Conservation (phyloP, 2,888 invertebrate species). For the Norana najaformis region DNA sequence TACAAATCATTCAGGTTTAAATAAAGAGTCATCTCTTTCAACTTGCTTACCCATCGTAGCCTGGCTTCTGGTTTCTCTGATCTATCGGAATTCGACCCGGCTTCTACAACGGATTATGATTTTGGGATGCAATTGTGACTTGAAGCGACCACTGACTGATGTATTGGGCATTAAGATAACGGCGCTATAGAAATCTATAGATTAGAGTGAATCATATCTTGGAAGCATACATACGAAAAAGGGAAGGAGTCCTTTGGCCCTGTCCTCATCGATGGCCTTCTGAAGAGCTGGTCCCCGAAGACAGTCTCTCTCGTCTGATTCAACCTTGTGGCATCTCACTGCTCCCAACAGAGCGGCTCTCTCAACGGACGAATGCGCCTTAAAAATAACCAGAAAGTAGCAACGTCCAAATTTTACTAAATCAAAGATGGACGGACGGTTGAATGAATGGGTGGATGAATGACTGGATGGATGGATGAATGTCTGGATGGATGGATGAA, state of each 20-base stretch:
- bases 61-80: no score
- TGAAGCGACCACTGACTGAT: no score
- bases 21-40: no score
- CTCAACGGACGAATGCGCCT: constrained; percentile 63
- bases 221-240: constrained; percentile 55
- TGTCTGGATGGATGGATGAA: no score
- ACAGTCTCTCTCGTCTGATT: constrained; percentile 50
- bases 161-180: no score
- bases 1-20: no score
- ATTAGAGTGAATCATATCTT: no score
- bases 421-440: neutral
- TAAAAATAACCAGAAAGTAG: neutral
- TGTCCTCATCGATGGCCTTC: constrained; percentile 54
- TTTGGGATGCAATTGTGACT: no score
- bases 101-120: no score
- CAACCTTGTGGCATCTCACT: constrained; percentile 53
- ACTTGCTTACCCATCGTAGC: no score
- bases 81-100: no score
- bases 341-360: constrained; percentile 56
- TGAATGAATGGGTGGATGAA: neutral
- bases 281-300: constrained; percentile 51
- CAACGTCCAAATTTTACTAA: neutral
- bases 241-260: constrained; percentile 57
- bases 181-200: no score
- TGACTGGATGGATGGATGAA: neutral